phyloP scores from a whole-genome alignment of 2,797 vertebrate species.

The Enteromius trimaculatus region DNA sequence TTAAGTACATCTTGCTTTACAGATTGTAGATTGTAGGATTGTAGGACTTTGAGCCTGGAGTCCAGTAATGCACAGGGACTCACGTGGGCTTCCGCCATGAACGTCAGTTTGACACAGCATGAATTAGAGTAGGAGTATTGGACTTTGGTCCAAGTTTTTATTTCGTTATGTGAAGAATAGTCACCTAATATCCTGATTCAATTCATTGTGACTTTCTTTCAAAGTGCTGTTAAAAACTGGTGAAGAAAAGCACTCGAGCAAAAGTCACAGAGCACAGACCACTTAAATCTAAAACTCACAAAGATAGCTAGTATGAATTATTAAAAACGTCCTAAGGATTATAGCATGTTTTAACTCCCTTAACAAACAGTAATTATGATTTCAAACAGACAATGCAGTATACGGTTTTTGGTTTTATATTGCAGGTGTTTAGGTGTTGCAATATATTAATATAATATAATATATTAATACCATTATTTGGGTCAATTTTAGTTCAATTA shows the following conservation, averaged over 20 bases:
- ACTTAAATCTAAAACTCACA: neutral
- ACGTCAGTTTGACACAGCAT: neutral
- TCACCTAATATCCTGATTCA: neutral
- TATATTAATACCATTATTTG: neutral
- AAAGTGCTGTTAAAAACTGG: neutral
- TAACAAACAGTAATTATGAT: neutral
- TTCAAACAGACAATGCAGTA: neutral
- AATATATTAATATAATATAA: no score
- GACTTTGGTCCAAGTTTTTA: neutral
- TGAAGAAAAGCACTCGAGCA: neutral
- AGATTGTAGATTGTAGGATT: slow-evolving; percentile 5
- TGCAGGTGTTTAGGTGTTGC: neutral
- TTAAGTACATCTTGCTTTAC: neutral
- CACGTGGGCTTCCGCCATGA: neutral
- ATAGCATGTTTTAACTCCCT: neutral
- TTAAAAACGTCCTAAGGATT: neutral
- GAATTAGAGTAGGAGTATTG: neutral
- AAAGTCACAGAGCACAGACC: neutral
- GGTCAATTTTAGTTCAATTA: neutral
- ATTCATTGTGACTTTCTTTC: neutral
- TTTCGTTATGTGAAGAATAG: neutral
- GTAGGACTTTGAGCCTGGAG: slow-evolving; percentile 11
- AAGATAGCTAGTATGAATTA: neutral
- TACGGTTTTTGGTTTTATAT: neutral
- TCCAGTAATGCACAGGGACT: neutral